Base-by-base conservation (phyloP, 2,888 invertebrate genomes). In the Tineola bisselliella region DNA sequence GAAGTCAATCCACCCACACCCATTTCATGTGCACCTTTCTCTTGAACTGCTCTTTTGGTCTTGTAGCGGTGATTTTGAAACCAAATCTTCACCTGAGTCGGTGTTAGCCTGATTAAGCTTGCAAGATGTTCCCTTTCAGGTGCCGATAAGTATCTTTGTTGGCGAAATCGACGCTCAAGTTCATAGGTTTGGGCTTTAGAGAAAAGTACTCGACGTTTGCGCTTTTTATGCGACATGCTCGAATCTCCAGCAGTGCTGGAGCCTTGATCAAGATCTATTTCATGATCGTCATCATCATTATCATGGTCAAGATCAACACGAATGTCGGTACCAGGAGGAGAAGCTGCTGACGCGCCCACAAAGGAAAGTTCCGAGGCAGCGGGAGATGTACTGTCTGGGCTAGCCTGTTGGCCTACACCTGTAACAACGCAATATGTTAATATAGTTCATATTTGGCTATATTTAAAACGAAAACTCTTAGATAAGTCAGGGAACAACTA, bases 31-130 rank as follows among this genome's bases (percentile, higher is more conserved):
- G 91, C 80, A 15, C 94, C 94, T 79, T 97, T 95, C 80, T 99
- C 99, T 73, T 96, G 96, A 62, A 96, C 94, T 0, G 98, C 96
- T n/a, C 99, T 89, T 84, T 99, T 99, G 72, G 98, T 97, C 89
- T 99, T 99, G 88, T 99, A 99, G 73, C 97, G 92, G 78, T 99
- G 99, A 80, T 98, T 98, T 79, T 98, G 98, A 87, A 99, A 99
- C 99, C 99, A 99, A 70, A 99, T 99, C 84, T 98, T 98, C 60
- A 95, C 95, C 88, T 99, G 99, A 1, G 98, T 99, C 0, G 99
- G 99, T 1, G 99, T 98, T 62, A 99, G 88, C 62, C 96, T 90
- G 65, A 99, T 99, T 70, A 97, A 89, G 65, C 95, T 95, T 1
- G 99, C 99, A 66, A 99, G 87, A 75, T 98, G 98, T 75, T 99